Conservation (phyloP, 2,797 vertebrate species). For the Erethizon dorsatum region DNA sequence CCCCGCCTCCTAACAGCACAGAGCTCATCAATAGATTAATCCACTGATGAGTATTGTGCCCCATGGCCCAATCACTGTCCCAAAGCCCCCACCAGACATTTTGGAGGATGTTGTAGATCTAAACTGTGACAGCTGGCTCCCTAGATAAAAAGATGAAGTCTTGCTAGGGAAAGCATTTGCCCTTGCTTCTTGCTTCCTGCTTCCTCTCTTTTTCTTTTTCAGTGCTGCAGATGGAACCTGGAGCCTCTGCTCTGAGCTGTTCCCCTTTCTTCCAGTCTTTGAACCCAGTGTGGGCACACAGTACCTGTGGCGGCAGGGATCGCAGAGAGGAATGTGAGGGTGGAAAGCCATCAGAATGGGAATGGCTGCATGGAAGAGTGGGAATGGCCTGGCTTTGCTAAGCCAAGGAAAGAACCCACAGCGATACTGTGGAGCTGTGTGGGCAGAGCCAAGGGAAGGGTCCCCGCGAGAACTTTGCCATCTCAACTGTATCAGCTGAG, state of each 20-base stretch:
- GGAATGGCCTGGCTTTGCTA: background rate
- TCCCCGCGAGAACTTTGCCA: background rate
- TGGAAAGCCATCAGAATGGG: background rate
- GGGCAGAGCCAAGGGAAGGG: background rate
- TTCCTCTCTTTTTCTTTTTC: background rate
- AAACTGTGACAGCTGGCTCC: background rate
- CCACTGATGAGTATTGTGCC: background rate
- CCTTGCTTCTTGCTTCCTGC: background rate
- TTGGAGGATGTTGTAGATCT: background rate
- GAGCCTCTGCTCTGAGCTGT: background rate
- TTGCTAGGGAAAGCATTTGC: background rate
- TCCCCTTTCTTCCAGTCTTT: background rate
- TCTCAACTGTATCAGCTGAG: background rate
- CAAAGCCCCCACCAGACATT: background rate
- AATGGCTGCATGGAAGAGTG: background rate
- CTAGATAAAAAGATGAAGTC: background rate
- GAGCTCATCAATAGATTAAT: background rate
- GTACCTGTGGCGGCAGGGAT: too few species aligned
- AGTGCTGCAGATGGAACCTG: background rate
- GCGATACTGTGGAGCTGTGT: background rate
- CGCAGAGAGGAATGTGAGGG: rapidly evolving
- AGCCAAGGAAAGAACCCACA: background rate
- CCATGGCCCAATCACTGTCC: background rate
- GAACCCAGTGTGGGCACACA: background rate
- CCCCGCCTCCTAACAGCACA: background rate